A percentile compares a stretch with the other conserved stretches of the same genome.
These are phyloP conservation scores for Bombus balteatus DNA, from an alignment of 1,140 invertebrate species.

Conservation along the genomic window DNA sequence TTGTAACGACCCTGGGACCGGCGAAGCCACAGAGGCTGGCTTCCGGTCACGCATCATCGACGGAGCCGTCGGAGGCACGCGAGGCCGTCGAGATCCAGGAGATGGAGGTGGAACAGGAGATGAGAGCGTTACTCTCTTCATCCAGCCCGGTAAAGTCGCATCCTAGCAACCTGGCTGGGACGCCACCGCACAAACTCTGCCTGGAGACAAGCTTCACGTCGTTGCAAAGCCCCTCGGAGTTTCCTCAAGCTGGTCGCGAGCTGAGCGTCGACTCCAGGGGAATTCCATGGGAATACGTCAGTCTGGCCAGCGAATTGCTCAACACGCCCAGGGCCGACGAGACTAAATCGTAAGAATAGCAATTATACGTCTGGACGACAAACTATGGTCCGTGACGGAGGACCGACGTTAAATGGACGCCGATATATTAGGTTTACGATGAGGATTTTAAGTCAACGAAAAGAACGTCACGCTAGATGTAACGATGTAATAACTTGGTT, in stretches of 20 bases:
- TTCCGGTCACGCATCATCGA: conserved; percentile 72
- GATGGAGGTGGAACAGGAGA: conserved; percentile 78
- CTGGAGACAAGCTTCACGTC: conserved; percentile 91
- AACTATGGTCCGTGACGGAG: conserved; percentile 1
- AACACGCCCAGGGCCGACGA: conserved; percentile 74
- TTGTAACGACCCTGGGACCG: conserved; percentile 89
- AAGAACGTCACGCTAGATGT: not conserved
- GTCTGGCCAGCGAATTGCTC: conserved; percentile 78
- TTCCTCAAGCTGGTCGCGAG: conserved; percentile 77
- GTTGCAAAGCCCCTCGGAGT: conserved; percentile 83
- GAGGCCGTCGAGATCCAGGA: conserved; percentile 71
- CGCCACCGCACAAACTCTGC: conserved; percentile 85
- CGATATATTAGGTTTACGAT: conserved; percentile 13
- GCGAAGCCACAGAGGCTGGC: conserved; percentile 86
- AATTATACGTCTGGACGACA: conserved; percentile 43
- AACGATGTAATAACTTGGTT: not conserved
- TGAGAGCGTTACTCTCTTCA: conserved; percentile 77
- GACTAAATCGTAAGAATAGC: conserved; percentile 73
- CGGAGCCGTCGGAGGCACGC: conserved; percentile 71
- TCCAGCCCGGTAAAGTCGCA: conserved; percentile 69
- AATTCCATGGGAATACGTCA: conserved; percentile 80
- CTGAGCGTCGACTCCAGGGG: conserved; percentile 79
- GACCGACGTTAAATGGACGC: not conserved
- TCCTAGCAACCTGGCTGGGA: conserved; percentile 73
- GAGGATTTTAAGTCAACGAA: not conserved